Conservation (phyloP, 1,140 invertebrate genomes). For the Orius insidiosus region DNA sequence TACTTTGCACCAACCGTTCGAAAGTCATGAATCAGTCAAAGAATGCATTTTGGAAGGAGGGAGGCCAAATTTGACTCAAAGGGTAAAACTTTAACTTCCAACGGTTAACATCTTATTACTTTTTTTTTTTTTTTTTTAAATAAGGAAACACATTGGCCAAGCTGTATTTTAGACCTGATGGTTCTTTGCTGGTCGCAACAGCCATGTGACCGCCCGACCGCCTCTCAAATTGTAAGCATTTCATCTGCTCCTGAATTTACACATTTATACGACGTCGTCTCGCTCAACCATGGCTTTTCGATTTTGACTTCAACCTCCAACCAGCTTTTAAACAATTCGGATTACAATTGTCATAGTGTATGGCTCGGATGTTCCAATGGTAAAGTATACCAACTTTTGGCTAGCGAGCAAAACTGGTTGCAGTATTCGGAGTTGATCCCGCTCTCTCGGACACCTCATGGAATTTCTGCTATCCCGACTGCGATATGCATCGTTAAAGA, state of each 20-base stretch:
- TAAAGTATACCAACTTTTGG: conserved; percentile 20
- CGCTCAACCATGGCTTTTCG: conserved; percentile 38
- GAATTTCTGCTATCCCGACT: conserved; percentile 18
- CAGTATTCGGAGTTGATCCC: conserved; percentile 19
- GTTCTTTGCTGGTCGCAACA: conserved; percentile 86
- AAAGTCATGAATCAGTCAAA: conserved; percentile 87
- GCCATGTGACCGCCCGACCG: conserved; percentile 71
- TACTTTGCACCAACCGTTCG: conserved; percentile 84
- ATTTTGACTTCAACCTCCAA: conserved; percentile 28
- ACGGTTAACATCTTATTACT: too few species aligned
- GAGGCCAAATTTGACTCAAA: conserved; percentile 65
- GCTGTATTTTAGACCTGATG: conserved; percentile 87
- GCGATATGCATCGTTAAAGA: conserved; percentile 20
- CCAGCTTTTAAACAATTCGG: conserved; percentile 9
- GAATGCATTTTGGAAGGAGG: conserved; percentile 90
- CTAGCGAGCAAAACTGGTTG: conserved; percentile 19
- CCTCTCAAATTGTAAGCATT: conserved; percentile 83
- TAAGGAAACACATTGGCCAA: conserved; percentile 67
- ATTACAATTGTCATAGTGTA: conserved; percentile 16
- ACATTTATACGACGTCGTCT: conserved; percentile 66
- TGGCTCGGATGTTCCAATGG: conserved; percentile 22
- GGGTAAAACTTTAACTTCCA: conserved; percentile 33
- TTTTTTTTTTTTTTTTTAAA: too few species aligned
- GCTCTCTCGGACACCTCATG: neutral
- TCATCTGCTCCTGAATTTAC: conserved; percentile 83